Conservation (phyloP, 64 coral and sea anemone genomes). For the Anthopleura sola region DNA sequence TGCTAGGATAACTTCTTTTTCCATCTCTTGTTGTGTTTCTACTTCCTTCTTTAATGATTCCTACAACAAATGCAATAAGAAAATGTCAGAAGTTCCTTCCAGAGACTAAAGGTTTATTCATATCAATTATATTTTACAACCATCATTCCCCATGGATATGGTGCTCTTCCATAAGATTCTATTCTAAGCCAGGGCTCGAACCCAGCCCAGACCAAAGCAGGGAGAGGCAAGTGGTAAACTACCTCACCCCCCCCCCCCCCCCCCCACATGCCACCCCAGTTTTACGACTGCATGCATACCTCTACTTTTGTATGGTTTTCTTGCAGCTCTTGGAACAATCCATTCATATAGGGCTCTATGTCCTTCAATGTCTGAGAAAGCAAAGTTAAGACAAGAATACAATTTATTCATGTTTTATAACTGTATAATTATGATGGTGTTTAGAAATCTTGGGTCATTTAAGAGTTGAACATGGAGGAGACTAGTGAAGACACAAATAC, state of each 20-base stretch:
- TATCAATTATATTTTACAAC: too few relatives aligned
- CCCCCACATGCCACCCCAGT: too few relatives aligned
- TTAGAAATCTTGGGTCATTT: too few relatives aligned
- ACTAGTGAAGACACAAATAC: too few relatives aligned
- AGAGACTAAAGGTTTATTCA: background rate
- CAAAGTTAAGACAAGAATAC: background rate
- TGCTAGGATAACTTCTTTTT: conserved; percentile 49
- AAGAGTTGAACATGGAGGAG: too few relatives aligned
- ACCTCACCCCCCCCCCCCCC: too few relatives aligned
- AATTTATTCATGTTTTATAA: background rate
- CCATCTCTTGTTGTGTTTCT: conserved; percentile 34
- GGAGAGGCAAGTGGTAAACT: too few relatives aligned
- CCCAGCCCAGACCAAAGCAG: too few relatives aligned
- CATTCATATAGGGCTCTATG: conserved; percentile 93
- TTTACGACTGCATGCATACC: background rate
- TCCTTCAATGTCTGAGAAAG: conserved; percentile 72
- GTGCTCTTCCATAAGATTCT: too few relatives aligned
- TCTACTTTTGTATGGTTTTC: conserved; percentile 60
- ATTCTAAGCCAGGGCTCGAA: too few relatives aligned
- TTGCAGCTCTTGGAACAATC: conserved; percentile 85
- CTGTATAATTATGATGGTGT: too few relatives aligned
- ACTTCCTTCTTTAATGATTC: conserved; percentile 38
- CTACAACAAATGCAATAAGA: background rate
- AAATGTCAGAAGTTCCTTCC: background rate
- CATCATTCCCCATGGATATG: too few relatives aligned